These are phyloP conservation scores for Morone saxatilis DNA, from an alignment of 2,113 vertebrate genomes.

Conservation along the genomic window DNA sequence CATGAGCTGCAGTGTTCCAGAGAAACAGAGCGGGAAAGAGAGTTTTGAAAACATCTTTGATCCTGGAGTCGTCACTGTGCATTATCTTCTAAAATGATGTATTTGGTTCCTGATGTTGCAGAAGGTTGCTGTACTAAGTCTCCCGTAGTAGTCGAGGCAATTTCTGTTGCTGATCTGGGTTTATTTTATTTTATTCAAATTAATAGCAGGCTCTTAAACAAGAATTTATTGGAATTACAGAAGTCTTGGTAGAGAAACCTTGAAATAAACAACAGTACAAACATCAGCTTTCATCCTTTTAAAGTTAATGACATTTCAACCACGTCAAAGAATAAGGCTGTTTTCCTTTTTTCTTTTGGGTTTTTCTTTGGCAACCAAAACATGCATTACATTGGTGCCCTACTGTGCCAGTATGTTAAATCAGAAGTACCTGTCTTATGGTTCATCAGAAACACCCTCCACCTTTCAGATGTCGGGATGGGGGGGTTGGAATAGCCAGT, in stretches of 20 bases:
- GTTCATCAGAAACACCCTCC: background rate
- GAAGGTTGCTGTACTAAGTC: background rate
- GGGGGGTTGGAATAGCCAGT: too few species aligned
- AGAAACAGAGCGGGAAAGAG: background rate
- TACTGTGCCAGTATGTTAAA: too few species aligned
- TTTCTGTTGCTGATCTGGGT: background rate
- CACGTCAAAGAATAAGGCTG: background rate
- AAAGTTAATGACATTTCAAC: background rate
- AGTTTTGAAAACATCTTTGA: constrained; percentile 26
- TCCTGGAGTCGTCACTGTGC: background rate
- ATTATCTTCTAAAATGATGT: background rate
- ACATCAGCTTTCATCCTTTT: background rate
- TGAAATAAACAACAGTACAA: background rate
- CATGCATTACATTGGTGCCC: too few species aligned
- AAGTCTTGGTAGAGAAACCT: background rate
- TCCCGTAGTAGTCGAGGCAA: too few species aligned
- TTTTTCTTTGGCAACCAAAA: too few species aligned
- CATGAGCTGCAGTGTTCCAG: background rate
- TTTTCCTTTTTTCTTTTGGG: too few species aligned
- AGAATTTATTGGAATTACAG: background rate
- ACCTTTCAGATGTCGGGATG: too few species aligned
- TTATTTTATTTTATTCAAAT: background rate
- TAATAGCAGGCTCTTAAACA: background rate
- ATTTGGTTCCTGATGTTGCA: background rate
- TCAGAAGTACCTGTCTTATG: background rate